phyloP scores from a whole-genome alignment of 2,888 invertebrate genomes.

The Busseola fusca region DNA sequence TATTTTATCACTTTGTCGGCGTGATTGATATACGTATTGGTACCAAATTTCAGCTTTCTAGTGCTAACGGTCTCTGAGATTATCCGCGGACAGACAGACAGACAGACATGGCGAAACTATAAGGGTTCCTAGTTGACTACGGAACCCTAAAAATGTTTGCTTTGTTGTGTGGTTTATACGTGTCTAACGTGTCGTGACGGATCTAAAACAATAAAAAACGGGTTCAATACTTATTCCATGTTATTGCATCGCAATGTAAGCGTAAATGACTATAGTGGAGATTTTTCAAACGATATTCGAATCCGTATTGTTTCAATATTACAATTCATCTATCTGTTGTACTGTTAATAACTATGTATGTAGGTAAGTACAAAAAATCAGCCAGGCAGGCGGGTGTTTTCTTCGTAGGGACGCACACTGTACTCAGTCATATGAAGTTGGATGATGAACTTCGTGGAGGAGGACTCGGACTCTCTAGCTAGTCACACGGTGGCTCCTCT shows the following conservation, averaged over 20 bases:
- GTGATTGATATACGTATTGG: no score
- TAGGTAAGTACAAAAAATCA: not conserved
- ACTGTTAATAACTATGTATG: not conserved
- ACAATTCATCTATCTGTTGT: not conserved
- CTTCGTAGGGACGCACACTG: not conserved
- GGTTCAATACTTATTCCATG: not conserved
- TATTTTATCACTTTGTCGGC: no score
- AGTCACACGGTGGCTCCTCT: not conserved
- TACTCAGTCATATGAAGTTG: not conserved
- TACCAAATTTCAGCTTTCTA: no score
- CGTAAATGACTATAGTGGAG: not conserved
- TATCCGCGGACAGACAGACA: no score
- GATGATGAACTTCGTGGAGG: not conserved
- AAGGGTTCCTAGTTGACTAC: no score
- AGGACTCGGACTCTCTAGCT: not conserved
- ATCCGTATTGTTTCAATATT: not conserved
- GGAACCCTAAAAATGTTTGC: no score
- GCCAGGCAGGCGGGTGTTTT: not conserved
- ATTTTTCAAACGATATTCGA: not conserved
- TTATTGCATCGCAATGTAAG: not conserved
- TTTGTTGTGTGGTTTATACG: no score
- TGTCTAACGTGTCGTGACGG: no score
- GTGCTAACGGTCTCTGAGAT: no score
- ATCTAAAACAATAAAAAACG: conserved; percentile 31
- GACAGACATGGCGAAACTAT: no score